phyloP scores from a whole-genome alignment of 1,140 invertebrate genomes.

The Drosophila eugracilis region DNA sequence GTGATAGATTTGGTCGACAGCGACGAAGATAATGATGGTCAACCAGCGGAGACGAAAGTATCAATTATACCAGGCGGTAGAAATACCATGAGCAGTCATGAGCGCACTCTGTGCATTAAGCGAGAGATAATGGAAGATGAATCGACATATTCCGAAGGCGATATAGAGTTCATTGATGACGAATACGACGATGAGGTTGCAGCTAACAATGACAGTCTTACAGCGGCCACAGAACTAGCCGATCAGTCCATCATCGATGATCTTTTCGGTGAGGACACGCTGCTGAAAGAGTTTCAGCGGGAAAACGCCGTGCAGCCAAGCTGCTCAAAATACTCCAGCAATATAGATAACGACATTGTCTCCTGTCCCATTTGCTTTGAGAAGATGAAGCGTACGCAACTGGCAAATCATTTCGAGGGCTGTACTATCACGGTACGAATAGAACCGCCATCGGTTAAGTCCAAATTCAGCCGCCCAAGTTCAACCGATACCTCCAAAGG shows the following conservation, averaged over 20 bases:
- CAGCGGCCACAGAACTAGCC: constrained; percentile 48
- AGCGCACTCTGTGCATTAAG: constrained; percentile 65
- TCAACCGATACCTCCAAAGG: not conserved
- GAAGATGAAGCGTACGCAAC: constrained; percentile 56
- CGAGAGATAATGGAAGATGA: constrained; percentile 76
- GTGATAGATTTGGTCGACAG: constrained; percentile 55
- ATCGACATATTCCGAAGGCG: constrained; percentile 50
- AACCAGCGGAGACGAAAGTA: not conserved
- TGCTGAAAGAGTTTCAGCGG: constrained; percentile 65
- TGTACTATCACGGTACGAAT: constrained; percentile 67
- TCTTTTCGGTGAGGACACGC: constrained; percentile 59
- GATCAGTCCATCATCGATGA: constrained; percentile 70
- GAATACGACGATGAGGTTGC: constrained; percentile 66
- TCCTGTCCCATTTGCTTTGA: constrained; percentile 84
- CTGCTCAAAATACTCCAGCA: constrained; percentile 28
- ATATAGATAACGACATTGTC: constrained; percentile 70
- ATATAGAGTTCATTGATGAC: constrained; percentile 78
- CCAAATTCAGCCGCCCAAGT: constrained; percentile 1
- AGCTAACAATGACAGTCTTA: not conserved
- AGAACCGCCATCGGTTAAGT: constrained; percentile 38
- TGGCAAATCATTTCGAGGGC: constrained; percentile 75
- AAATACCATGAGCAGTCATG: constrained; percentile 30
- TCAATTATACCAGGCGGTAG: not conserved
- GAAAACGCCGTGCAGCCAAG: constrained; percentile 63
- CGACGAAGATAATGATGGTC: too few relatives aligned